Base-by-base conservation (phyloP, 2,888 invertebrate species). In the Chloroclysta siterata region DNA sequence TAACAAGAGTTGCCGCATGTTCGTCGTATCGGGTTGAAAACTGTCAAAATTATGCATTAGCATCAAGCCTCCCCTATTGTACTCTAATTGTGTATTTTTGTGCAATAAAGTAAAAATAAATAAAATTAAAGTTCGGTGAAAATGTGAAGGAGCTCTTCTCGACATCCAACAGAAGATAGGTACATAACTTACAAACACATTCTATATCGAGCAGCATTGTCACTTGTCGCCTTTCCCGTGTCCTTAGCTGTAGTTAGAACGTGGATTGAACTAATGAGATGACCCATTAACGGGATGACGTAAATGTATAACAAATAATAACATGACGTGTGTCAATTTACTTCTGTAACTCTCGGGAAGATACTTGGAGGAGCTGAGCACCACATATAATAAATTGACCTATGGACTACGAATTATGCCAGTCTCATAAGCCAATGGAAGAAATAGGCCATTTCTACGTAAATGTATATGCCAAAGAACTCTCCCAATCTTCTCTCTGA, bases 181-280 rank as follows among this genome's bases (percentile, higher is more conserved):
- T 64, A 28, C 28, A n/a, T 4, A 48, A 10, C 36, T 39, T 39
- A 39, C 28, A 52, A 17, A 17, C 14, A 47, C 33, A 62, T 65
- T 63, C 65, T 67, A 65, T 63, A 65, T 47, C 60, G 44, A 72
- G 72, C 77, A 73, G 73, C 75, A 86, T 82, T 79, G 82, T 83
- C 78, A 80, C 79, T 83, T 77, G 81, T 79, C 50, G 50, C 48
- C 77, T 81, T 82, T 83, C 78, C 79, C 80, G 82, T 81, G 87
- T 85, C 88, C 86, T 87, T 87, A 84, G 82, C 80, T 83, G 87
- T 85, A 80, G 68, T 72, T 66, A 59, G 77, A 75, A 91, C 91
- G 90, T 90, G 90, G 71, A 75, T 67, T 74, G 91, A 87, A 90
- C 82, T 91, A 90, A 91, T 90, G 82, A 82, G 85, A 90, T 88